These are phyloP conservation scores for Sarcophaga peregrina DNA, from an alignment of 1,140 invertebrate species.

Conservation along the genomic window DNA sequence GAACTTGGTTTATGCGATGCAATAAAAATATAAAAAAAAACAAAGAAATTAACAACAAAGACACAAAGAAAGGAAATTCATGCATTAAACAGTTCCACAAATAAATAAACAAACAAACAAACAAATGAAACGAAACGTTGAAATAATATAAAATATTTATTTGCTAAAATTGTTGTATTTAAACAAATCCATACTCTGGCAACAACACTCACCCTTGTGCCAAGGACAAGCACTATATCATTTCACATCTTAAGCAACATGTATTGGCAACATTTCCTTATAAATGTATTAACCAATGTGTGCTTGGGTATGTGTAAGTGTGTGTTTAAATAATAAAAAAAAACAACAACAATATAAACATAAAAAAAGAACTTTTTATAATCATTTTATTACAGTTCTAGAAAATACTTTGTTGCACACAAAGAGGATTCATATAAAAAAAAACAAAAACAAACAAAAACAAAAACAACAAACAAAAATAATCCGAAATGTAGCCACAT, in stretches of 20 bases:
- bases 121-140: background rate
- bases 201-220: too few relatives aligned
- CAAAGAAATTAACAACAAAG: background rate
- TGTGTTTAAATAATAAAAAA: background rate
- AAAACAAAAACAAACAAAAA: too few relatives aligned
- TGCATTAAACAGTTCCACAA: slow-evolving; percentile 32
- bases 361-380: background rate
- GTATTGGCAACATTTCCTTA: too few relatives aligned
- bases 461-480: too few relatives aligned
- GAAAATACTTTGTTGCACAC: slow-evolving; percentile 33
- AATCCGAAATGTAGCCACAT: slow-evolving; percentile 37
- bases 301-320: background rate
- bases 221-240: too few relatives aligned
- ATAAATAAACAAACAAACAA: background rate
- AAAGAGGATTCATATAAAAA: slow-evolving; percentile 27
- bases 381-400: slow-evolving; percentile 32
- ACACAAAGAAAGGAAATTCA: background rate
- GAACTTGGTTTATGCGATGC: slow-evolving; percentile 31
- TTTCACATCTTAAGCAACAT: too few relatives aligned
- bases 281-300: background rate
- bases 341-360: too few relatives aligned
- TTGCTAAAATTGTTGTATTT: background rate
- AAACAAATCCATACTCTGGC: too few relatives aligned
- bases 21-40: background rate
- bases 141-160: slow-evolving; percentile 37